Percentiles rank a stretch among this genome's conserved stretches.
phyloP scores from a whole-genome alignment of 2,888 invertebrate species.

The Acrobasis repandana region DNA sequence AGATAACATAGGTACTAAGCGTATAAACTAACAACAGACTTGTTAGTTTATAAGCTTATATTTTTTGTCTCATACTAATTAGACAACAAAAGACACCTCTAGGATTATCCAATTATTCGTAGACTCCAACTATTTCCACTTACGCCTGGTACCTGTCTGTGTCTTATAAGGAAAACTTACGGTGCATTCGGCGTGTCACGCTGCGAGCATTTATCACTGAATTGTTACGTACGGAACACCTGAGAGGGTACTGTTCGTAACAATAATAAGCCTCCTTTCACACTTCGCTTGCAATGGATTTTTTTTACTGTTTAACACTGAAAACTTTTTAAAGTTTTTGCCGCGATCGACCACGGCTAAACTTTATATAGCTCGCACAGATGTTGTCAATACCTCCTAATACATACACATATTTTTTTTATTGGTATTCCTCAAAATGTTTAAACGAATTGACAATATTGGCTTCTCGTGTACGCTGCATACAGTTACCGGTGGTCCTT shows the following conservation, averaged over 20 bases:
- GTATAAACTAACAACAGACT: not conserved
- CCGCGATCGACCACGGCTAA: too few species aligned
- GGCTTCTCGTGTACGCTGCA: not conserved
- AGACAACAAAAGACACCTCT: not conserved
- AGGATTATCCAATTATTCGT: slow-evolving; percentile 12
- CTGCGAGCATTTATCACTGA: slow-evolving; percentile 70
- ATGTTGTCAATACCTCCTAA: too few species aligned
- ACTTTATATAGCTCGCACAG: too few species aligned
- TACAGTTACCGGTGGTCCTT: not conserved
- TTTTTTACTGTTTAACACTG: not conserved
- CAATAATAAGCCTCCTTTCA: slow-evolving; percentile 51
- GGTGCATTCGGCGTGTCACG: slow-evolving; percentile 65
- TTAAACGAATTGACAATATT: too few species aligned
- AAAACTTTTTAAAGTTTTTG: not conserved
- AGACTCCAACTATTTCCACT: slow-evolving; percentile 18
- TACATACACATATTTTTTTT: too few species aligned
- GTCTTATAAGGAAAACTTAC: slow-evolving; percentile 47
- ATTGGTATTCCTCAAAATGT: too few species aligned
- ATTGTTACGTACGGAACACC: slow-evolving; percentile 66
- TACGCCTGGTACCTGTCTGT: slow-evolving; percentile 34
- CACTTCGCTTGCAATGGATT: not conserved
- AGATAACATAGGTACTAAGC: too few species aligned
- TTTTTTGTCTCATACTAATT: slow-evolving; percentile 4
- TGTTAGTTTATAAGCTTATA: too few species aligned
- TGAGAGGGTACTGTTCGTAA: slow-evolving; percentile 66